Base-by-base conservation (phyloP, 2,797 vertebrate species). In the Semotilus atromaculatus region DNA sequence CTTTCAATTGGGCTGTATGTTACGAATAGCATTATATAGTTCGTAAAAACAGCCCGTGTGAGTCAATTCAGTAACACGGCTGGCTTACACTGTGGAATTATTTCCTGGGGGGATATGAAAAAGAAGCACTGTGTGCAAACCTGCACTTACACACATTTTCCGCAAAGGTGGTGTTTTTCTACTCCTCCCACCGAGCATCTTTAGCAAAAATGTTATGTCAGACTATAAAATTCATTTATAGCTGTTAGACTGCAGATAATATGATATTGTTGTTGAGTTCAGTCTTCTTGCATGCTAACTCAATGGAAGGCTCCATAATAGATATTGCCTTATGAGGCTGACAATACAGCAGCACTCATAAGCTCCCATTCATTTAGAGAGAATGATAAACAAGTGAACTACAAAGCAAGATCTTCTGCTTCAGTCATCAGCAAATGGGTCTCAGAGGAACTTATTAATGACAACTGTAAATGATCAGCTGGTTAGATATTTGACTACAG, bases 351-450 rank as follows among this genome's bases (percentile, higher is more conserved):
- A 13, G 53, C 68, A 80, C 76, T 66, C n/a, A 38, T 43, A 75
- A 48, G 13, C 10, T 55, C 38, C 60, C 21, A 62, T 75, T 75
- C n/a, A 60, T 55, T 40, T 80, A 31, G 21, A 67, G 7, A 68
- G 58, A 81, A 43, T 45, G n/a, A 75, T 75, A 58, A 64, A 55
- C 51, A 73, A 82, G 43, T 73, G 58, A 80, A 29, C n/a, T 16
- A 62, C 70, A 72, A 29, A 66, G 60, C 43, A 45, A 51, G 45
- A 80, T 48, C 13, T 71, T 43, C 64, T 34, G 6, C 6, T 43
- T 55, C 38, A 34, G 66, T 80, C 55, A 66, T 14, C 5, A 51
- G 31, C 13, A 80, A 70, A 83, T 43, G 48, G n/a, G 19, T 23
- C 84, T 85, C 83, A 21, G 62, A 55, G 45, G 62, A 81, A 31